These are phyloP conservation scores for Sialis lutaria DNA, from an alignment of 2,888 invertebrate species.

Conservation along the genomic window DNA sequence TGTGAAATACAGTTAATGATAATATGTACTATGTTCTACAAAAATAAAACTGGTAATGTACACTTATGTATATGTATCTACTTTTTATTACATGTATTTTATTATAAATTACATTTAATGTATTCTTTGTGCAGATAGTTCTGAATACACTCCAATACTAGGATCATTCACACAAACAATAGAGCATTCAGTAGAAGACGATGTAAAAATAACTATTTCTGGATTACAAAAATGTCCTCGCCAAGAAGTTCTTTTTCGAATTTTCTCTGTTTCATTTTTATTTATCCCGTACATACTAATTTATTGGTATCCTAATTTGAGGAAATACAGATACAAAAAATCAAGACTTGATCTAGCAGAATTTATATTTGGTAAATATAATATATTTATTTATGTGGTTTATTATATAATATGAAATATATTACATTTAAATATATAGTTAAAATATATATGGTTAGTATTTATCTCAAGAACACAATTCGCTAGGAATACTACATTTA, in stretches of 20 bases:
- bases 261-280: conserved; percentile 29
- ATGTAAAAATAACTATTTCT: conserved; percentile 27
- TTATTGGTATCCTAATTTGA: conserved; percentile 36
- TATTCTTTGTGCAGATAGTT: conserved; percentile 20
- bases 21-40: too few species aligned
- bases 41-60: too few species aligned
- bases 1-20: too few species aligned
- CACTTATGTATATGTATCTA: background rate
- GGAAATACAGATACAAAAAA: conserved; percentile 32
- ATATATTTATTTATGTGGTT: background rate
- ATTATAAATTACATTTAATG: background rate
- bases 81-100: background rate
- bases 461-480: too few species aligned
- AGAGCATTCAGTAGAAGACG: conserved; percentile 25
- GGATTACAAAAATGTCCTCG: conserved; percentile 31
- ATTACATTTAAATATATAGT: too few species aligned
- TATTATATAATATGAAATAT: conserved; percentile 2
- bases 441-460: too few species aligned
- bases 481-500: too few species aligned
- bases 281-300: conserved; percentile 38
- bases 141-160: conserved; percentile 37
- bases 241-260: conserved; percentile 30
- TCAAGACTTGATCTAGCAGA: conserved; percentile 36
- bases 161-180: conserved; percentile 34
- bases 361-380: conserved; percentile 32